Percentiles rank a stretch among this genome's conserved stretches.
Evolutionary conservation across 2,797 vertebrate species (phyloP).

Genomic region (Podargus strigoides): DNA sequence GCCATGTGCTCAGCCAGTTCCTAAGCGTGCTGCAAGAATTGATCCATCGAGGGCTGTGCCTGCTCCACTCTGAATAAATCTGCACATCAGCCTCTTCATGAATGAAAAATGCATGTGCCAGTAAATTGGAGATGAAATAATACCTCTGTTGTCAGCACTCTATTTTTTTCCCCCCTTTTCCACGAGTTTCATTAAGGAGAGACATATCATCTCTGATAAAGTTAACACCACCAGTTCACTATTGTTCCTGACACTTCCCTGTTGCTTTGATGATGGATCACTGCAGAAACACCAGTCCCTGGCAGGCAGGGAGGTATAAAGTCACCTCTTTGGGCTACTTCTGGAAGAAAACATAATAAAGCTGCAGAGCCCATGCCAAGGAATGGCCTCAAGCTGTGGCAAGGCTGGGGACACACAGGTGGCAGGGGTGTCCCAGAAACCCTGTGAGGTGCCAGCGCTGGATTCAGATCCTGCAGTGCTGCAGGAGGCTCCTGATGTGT

Average conservation of each 20-base stretch:
- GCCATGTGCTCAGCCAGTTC: not conserved
- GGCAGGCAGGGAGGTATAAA: not conserved
- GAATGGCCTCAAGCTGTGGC: rapidly evolving
- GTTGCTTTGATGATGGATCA: not conserved
- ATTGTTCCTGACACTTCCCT: slow-evolving; percentile 28
- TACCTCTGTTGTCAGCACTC: slow-evolving; percentile 27
- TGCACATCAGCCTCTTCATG: slow-evolving; percentile 1
- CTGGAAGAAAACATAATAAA: not conserved
- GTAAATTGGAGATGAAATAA: slow-evolving; percentile 1
- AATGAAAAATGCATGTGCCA: not conserved
- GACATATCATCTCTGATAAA: not conserved
- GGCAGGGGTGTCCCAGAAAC: not conserved
- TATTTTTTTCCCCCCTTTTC: not conserved
- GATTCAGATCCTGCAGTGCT: not conserved
- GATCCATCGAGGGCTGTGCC: not conserved
- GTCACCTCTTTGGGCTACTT: not conserved
- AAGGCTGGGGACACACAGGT: rapidly evolving
- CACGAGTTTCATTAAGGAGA: slow-evolving; percentile 28
- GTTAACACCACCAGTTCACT: not conserved
- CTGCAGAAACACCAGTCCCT: not conserved
- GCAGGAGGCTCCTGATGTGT: rapidly evolving
- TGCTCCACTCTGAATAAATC: slow-evolving; percentile 8
- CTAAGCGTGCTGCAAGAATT: not conserved
- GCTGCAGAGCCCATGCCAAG: not conserved
- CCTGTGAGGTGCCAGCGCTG: not conserved